Conservation (phyloP, 2,888 invertebrate genomes). For the Minunthozetes semirufus region DNA sequence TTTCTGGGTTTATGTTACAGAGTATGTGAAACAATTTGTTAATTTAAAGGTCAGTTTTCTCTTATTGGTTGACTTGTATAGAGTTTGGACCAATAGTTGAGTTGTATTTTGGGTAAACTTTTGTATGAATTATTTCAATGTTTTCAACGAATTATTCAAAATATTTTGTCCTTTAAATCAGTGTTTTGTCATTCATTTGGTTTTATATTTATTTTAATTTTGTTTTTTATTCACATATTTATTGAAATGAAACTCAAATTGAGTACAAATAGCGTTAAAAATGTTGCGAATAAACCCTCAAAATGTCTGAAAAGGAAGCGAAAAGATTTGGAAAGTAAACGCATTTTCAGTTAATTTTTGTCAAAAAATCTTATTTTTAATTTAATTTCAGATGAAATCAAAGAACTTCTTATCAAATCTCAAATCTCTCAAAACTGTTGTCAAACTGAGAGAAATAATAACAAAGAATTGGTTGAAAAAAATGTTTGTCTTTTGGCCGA, state of each 20-base stretch:
- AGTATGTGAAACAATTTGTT: too few species aligned
- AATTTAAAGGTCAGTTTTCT: too few species aligned
- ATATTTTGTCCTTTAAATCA: background rate
- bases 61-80: too few species aligned
- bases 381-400: background rate
- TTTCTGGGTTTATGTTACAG: too few species aligned
- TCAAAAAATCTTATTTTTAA: background rate
- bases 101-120: background rate
- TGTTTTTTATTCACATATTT: too few species aligned
- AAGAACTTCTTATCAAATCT: background rate
- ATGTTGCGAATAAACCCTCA: background rate
- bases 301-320: background rate
- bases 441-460: background rate
- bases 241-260: background rate
- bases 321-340: background rate
- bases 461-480: background rate
- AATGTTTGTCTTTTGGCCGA: background rate
- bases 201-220: background rate
- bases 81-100: background rate
- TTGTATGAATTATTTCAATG: background rate
- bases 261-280: background rate
- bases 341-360: background rate
- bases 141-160: background rate
- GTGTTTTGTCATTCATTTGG: background rate
- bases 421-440: too few species aligned